These are phyloP conservation scores for Drosophila malerkotliana DNA, from an alignment of 1,140 invertebrate species.

Conservation along the genomic window DNA sequence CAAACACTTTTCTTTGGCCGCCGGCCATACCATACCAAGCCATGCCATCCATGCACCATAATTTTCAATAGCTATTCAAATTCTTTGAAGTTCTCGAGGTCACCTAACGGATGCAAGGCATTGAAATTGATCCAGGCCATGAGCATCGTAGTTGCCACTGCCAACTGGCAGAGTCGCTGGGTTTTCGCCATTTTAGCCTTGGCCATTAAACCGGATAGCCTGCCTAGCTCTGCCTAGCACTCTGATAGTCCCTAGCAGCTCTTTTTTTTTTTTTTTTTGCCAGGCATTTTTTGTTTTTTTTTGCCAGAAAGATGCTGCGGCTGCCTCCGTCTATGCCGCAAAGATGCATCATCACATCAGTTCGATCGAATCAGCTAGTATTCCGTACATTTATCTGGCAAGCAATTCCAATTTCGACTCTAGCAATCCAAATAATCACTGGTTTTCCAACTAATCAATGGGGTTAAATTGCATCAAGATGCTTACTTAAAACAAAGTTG, in stretches of 20 bases:
- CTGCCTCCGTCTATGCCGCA: slow-evolving; percentile 3
- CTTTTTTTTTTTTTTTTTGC: slow-evolving; percentile 15
- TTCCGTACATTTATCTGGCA: slow-evolving; percentile 35
- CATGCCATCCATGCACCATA: slow-evolving; percentile 57
- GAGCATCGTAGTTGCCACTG: slow-evolving; percentile 56
- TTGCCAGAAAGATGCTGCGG: slow-evolving; percentile 18
- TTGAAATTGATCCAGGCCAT: slow-evolving; percentile 71
- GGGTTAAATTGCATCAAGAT: slow-evolving; percentile 46
- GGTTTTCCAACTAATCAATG: slow-evolving; percentile 36
- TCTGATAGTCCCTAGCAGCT: slow-evolving; percentile 33
- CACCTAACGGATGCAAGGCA: slow-evolving; percentile 67
- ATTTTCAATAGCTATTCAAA: slow-evolving; percentile 75
- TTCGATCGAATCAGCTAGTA: slow-evolving; percentile 33
- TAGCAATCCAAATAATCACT: slow-evolving; percentile 31
- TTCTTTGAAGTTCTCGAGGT: slow-evolving; percentile 69
- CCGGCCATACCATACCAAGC: slow-evolving; percentile 33
- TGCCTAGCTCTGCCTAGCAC: slow-evolving; percentile 8
- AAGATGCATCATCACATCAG: slow-evolving; percentile 45
- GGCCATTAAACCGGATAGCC: slow-evolving; percentile 44
- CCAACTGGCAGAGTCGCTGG: slow-evolving; percentile 22
- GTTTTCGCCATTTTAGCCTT: slow-evolving; percentile 35
- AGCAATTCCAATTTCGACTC: slow-evolving; percentile 39
- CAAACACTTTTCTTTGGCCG: slow-evolving; percentile 67
- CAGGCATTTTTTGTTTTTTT: background rate
- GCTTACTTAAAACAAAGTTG: slow-evolving; percentile 41